Evolutionary conservation across 2,113 vertebrate genomes (phyloP).

Genomic region (Anhinga anhinga): DNA sequence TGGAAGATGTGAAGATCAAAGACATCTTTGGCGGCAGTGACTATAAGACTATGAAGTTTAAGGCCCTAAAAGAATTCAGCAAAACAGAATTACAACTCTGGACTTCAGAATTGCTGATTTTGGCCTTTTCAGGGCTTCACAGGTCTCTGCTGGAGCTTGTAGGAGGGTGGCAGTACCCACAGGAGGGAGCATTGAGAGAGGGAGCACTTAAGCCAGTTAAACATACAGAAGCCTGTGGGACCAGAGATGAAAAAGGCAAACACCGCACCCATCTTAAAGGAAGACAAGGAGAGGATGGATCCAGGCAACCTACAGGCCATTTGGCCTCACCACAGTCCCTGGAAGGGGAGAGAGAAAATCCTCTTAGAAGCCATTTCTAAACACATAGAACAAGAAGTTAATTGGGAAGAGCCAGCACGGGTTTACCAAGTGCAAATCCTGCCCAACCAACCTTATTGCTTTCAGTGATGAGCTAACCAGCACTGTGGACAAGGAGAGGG

Average conservation of each 20-base stretch:
- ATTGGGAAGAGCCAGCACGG: neutral
- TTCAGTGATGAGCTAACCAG: neutral
- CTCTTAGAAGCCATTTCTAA: neutral
- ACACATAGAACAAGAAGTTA: neutral
- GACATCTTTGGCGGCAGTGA: neutral
- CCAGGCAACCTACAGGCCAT: neutral
- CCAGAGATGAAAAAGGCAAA: neutral
- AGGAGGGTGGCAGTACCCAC: neutral
- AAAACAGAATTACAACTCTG: neutral
- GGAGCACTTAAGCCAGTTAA: neutral
- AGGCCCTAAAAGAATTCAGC: neutral
- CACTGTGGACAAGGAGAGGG: neutral
- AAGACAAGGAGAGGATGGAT: neutral
- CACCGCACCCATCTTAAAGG: neutral
- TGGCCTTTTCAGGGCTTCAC: neutral
- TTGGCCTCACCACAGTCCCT: neutral
- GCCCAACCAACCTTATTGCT: neutral
- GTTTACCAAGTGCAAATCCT: neutral
- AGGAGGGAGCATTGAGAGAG: neutral
- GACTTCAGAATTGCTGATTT: neutral
- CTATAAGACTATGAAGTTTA: neutral
- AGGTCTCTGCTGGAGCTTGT: neutral
- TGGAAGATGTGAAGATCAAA: neutral
- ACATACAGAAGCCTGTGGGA: neutral
- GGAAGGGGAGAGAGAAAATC: neutral